A percentile compares a stretch with the other conserved stretches of the same genome.
Conservation (phyloP, 1,140 invertebrate genomes). For the Platyura marginata region DNA sequence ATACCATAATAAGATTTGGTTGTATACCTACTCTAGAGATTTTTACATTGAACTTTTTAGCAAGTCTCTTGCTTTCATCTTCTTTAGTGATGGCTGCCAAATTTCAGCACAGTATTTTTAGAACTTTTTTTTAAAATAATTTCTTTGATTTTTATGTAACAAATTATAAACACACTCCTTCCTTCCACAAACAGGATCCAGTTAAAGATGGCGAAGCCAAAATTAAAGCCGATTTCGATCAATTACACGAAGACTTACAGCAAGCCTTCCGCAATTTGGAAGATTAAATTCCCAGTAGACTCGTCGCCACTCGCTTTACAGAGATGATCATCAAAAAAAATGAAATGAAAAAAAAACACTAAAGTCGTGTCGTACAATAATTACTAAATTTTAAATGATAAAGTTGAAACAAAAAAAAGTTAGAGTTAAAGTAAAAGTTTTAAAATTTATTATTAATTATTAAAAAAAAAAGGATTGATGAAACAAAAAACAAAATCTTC, state of each 20-base stretch:
- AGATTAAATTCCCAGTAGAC: slow-evolving; percentile 49
- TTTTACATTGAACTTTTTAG: too few relatives aligned
- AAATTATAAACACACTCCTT: too few relatives aligned
- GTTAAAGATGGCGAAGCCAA: slow-evolving; percentile 95
- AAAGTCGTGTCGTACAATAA: not conserved
- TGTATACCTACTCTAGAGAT: too few relatives aligned
- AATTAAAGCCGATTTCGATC: slow-evolving; percentile 93
- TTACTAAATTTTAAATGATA: not conserved
- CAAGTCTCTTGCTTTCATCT: too few relatives aligned
- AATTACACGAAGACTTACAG: slow-evolving; percentile 86
- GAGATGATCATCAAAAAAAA: not conserved
- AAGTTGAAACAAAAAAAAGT: not conserved
- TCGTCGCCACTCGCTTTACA: not conserved
- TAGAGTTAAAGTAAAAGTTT: not conserved
- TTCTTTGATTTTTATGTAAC: too few relatives aligned
- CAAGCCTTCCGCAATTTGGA: slow-evolving; percentile 97
- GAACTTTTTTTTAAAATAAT: too few relatives aligned
- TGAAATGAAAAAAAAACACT: not conserved
- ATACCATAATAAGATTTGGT: too few relatives aligned
- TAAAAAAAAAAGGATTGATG: not conserved
- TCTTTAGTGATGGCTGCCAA: too few relatives aligned
- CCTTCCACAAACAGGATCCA: slow-evolving; percentile 56
- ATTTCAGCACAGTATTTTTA: too few relatives aligned
- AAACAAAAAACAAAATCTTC: not conserved
- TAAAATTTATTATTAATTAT: not conserved